These are phyloP conservation scores for Brotula barbata DNA, from an alignment of 2,797 vertebrate genomes.

Conservation along the genomic window DNA sequence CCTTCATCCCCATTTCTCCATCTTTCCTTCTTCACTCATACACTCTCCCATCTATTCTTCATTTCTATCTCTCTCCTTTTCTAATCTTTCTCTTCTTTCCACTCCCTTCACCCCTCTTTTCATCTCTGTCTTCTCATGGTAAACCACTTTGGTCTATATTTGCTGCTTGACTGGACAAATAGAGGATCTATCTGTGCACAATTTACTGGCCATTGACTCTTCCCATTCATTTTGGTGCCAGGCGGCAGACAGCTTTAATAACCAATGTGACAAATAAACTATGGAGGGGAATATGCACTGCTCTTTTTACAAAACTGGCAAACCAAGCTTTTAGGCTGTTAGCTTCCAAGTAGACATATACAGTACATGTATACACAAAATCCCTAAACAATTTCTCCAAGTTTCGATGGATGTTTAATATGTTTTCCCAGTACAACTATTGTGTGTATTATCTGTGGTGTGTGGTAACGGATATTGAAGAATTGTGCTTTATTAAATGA, in stretches of 20 bases:
- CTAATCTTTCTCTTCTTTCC: background rate
- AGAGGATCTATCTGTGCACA: constrained; percentile 87
- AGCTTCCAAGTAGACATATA: too few relatives aligned
- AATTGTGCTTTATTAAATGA: too few relatives aligned
- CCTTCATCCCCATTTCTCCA: background rate
- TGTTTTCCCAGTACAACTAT: too few relatives aligned
- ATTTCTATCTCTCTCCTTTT: background rate
- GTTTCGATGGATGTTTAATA: too few relatives aligned
- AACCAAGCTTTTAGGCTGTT: too few relatives aligned
- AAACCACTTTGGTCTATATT: constrained; percentile 82
- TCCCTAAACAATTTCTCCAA: too few relatives aligned
- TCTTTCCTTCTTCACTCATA: background rate
- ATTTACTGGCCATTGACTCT: constrained; percentile 87
- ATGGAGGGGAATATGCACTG: constrained; percentile 82
- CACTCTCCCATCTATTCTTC: too few relatives aligned
- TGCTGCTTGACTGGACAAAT: constrained; percentile 86
- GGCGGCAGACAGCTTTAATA: constrained; percentile 90
- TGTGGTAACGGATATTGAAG: too few relatives aligned
- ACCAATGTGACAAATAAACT: constrained; percentile 92
- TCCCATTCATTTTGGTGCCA: constrained; percentile 83
- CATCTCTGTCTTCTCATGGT: background rate
- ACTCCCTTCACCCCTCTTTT: background rate
- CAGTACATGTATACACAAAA: too few relatives aligned
- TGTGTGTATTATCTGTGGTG: too few relatives aligned
- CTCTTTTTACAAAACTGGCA: constrained; percentile 86